These are phyloP conservation scores for Cryptotermes secundus DNA, from an alignment of 1,140 invertebrate genomes.

Conservation along the genomic window DNA sequence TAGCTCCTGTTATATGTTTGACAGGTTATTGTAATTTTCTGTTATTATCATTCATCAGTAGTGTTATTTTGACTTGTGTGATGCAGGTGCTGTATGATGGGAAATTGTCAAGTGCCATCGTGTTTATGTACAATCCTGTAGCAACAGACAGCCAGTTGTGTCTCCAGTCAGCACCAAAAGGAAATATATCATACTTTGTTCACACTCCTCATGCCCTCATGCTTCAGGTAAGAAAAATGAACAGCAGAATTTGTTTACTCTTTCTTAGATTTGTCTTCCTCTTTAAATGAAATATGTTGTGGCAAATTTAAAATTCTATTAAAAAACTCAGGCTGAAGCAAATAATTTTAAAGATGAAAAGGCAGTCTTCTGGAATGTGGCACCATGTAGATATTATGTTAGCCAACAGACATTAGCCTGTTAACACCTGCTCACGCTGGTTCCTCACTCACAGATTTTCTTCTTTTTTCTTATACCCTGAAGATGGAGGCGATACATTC, in stretches of 20 bases:
- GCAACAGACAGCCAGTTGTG: constrained; percentile 97
- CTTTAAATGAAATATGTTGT: neutral
- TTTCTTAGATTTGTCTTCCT: neutral
- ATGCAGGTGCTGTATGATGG: constrained; percentile 95
- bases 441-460: too few species aligned
- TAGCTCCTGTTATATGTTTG: too few species aligned
- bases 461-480: too few species aligned
- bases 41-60: too few species aligned
- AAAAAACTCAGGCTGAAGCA: neutral
- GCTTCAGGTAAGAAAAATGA: constrained; percentile 78
- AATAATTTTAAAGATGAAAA: neutral
- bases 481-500: too few species aligned
- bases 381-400: too few species aligned
- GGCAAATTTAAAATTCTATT: neutral
- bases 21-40: too few species aligned
- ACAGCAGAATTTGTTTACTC: neutral
- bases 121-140: constrained; percentile 99
- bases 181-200: constrained; percentile 95
- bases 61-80: neutral
- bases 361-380: too few species aligned
- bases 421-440: too few species aligned
- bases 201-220: constrained; percentile 98
- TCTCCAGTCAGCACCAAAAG: constrained; percentile 95
- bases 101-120: constrained; percentile 92
- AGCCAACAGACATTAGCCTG: too few species aligned